Evolutionary conservation across 2,797 vertebrate genomes (phyloP), one percentile per base, ranked within the genome.

Genomic region (Coilia nasus): DNA sequence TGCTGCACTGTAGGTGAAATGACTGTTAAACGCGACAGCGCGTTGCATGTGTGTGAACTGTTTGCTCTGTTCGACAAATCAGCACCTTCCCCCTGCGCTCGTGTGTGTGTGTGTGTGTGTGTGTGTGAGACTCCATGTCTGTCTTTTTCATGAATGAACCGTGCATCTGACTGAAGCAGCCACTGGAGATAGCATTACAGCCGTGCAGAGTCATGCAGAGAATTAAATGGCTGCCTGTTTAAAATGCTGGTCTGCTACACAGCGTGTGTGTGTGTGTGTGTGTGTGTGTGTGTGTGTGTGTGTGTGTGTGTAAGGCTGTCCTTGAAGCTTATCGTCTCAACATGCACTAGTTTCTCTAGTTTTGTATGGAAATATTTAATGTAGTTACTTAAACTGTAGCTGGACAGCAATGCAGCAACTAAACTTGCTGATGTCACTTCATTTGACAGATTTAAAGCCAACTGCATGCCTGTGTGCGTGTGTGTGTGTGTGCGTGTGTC

Each of bases 381-480:
- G 62, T 14, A 25, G 28, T 21, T 59, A 59, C 17, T 59, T 19
- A 5, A 21, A 23, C 25, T 64, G 11, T 25, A 23, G 60, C 50
- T 54, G 50, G 50, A 1, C 50, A 64, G 60, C 6, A 11, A 64
- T 64, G n/a, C 6, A 11, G n/a, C 5, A 21, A 17, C 0, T 21
- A 3, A 21, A 19, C 6, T 21, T 3, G 57, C 19, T 59, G 21
- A 59, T 59, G 57, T 21, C 6, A 3, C 57, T 59, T 59, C 57
- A 21, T 21, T 6, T 59, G 57, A 21, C 57, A 59, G 17, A 21
- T 59, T 17, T 59, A 6, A 59, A 59, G 17, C 19, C 81, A 25
- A 46, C 83, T 17, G 54, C 28, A n/a, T n/a, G 31, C 31, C 25
- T 64, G 90, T 57, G 28, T 35, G 67, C 17, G 67, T 28, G 64